These are phyloP conservation scores for Heliothis virescens DNA, from an alignment of 1,140 invertebrate genomes.

Conservation along the genomic window DNA sequence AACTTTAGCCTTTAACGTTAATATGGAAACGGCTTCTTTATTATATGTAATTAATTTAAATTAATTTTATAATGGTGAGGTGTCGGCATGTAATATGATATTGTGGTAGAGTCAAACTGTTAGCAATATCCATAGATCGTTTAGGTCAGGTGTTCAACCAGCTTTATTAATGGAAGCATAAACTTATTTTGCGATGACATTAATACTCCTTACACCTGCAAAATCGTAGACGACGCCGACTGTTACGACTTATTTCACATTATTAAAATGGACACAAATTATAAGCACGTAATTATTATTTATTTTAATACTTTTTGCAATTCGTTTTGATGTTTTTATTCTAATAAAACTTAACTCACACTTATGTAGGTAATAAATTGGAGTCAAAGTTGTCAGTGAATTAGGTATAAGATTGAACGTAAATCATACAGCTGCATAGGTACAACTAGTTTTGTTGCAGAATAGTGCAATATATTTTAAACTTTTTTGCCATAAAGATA, in stretches of 20 bases:
- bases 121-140: constrained; percentile 33
- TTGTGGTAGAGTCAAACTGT: constrained; percentile 37
- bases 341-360: too few relatives aligned
- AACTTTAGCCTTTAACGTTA: constrained; percentile 54
- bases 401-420: too few relatives aligned
- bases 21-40: constrained; percentile 62
- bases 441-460: too few relatives aligned
- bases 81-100: constrained; percentile 47
- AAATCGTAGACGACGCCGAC: constrained; percentile 23
- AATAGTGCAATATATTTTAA: too few relatives aligned
- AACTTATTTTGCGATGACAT: constrained; percentile 46
- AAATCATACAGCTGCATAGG: too few relatives aligned
- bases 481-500: too few relatives aligned
- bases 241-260: constrained; percentile 37
- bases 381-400: too few relatives aligned
- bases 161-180: constrained; percentile 22
- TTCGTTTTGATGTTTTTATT: too few relatives aligned
- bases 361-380: too few relatives aligned
- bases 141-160: constrained; percentile 41
- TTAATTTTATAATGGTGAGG: constrained; percentile 46
- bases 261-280: constrained; percentile 1
- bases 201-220: constrained; percentile 47
- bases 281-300: not conserved
- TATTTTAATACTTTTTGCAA: too few relatives aligned
- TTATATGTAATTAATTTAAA: constrained; percentile 50